Evolutionary conservation across 1,140 invertebrate genomes (phyloP).

Genomic region (Diprion similis): DNA sequence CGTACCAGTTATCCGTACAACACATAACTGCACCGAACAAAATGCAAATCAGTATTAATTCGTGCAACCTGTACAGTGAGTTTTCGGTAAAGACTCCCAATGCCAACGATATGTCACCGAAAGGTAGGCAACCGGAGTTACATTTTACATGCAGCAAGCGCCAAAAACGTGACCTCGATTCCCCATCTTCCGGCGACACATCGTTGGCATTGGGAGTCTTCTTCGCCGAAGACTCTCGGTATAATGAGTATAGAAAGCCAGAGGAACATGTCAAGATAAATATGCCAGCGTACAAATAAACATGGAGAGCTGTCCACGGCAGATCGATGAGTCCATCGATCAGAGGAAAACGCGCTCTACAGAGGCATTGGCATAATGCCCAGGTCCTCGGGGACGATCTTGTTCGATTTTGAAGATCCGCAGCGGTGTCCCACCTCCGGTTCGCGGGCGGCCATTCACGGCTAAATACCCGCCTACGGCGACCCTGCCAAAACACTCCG

Average conservation of each 20-base stretch:
- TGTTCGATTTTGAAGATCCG: background rate
- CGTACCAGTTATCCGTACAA: too few relatives aligned
- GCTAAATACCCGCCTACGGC: constrained; percentile 6
- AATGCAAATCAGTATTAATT: too few relatives aligned
- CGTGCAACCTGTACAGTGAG: too few relatives aligned
- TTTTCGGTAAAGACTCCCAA: too few relatives aligned
- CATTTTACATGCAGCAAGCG: too few relatives aligned
- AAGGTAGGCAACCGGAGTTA: too few relatives aligned
- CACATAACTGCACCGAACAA: too few relatives aligned
- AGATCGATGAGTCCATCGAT: background rate
- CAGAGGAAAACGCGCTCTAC: background rate
- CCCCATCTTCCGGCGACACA: too few relatives aligned
- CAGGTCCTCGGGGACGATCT: background rate
- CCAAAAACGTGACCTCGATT: too few relatives aligned
- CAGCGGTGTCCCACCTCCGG: background rate
- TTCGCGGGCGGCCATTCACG: constrained; percentile 4
- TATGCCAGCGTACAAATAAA: background rate
- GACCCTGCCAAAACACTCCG: constrained; percentile 6
- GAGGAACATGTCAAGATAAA: background rate
- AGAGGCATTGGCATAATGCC: background rate
- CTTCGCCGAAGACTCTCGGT: background rate
- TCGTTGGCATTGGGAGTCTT: too few relatives aligned
- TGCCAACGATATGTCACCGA: too few relatives aligned
- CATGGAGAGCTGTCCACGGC: background rate
- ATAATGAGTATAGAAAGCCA: background rate